Evolutionary conservation across 2,888 invertebrate genomes (phyloP).

Genomic region (Drosophila ustulata): DNA sequence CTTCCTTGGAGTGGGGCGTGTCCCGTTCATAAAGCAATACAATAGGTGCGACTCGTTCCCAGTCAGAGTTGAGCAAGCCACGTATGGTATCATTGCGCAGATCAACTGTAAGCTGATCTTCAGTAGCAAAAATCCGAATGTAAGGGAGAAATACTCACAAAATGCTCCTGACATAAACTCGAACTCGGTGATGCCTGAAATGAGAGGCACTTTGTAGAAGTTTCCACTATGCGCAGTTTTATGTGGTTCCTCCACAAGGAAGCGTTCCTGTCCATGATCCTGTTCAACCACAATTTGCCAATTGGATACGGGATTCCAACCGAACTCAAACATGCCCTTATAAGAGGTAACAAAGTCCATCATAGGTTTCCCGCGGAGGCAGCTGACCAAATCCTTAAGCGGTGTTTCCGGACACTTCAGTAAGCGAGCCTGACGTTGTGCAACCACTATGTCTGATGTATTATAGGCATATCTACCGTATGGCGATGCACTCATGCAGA

Average conservation of each 20-base stretch:
- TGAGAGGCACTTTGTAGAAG: slow-evolving; percentile 88
- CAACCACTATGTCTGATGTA: slow-evolving; percentile 86
- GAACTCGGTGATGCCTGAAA: slow-evolving; percentile 88
- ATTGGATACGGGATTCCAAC: slow-evolving; percentile 81
- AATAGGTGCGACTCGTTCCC: slow-evolving; percentile 74
- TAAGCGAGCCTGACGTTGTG: slow-evolving; percentile 87
- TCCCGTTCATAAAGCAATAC: slow-evolving; percentile 83
- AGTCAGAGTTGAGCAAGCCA: slow-evolving; percentile 75
- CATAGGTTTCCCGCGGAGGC: slow-evolving; percentile 85
- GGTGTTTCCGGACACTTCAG: slow-evolving; percentile 87
- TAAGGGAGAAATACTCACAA: slow-evolving; percentile 63
- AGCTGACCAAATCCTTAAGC: slow-evolving; percentile 86
- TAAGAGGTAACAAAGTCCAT: slow-evolving; percentile 73
- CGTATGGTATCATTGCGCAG: slow-evolving; percentile 86
- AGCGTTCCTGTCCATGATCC: slow-evolving; percentile 88
- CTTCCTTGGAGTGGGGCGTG: slow-evolving; percentile 80
- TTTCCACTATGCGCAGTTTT: slow-evolving; percentile 86
- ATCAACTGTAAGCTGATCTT: slow-evolving; percentile 64
- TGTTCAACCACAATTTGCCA: slow-evolving; percentile 89
- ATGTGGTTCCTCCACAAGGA: slow-evolving; percentile 87
- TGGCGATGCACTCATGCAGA: slow-evolving; percentile 89
- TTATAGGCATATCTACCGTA: slow-evolving; percentile 86
- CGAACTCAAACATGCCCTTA: slow-evolving; percentile 80
- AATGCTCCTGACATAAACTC: slow-evolving; percentile 88
- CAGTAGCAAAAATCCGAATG: rapidly evolving